Percentiles rank a stretch among this genome's conserved stretches.
phyloP scores from a whole-genome alignment of 2,888 invertebrate species.

The Cerastis rubricosa region DNA sequence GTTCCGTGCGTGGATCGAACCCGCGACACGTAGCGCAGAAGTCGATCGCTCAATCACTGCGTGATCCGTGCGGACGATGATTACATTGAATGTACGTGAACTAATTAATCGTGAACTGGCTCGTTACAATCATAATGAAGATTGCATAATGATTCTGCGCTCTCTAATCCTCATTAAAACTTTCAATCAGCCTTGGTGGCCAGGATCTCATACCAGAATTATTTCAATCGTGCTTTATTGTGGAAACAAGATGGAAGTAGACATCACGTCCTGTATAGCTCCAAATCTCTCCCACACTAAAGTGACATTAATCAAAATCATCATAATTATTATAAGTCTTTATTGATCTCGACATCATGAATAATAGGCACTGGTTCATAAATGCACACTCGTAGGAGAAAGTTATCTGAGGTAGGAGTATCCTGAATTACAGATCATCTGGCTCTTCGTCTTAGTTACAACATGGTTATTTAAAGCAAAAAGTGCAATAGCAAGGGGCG shows the following conservation, averaged over 20 bases:
- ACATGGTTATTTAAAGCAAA: too few relatives aligned
- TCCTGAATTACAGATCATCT: not conserved
- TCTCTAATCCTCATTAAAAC: not conserved
- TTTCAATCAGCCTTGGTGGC: not conserved
- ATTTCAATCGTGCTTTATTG: too few relatives aligned
- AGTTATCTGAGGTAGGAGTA: too few relatives aligned
- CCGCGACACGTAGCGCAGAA: too few relatives aligned
- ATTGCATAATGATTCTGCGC: not conserved
- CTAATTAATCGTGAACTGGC: conserved; percentile 2
- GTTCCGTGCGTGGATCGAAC: too few relatives aligned
- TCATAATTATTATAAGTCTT: not conserved
- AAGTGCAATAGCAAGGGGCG: too few relatives aligned
- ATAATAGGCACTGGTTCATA: too few relatives aligned
- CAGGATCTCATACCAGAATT: not conserved
- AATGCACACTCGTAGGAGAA: not conserved
- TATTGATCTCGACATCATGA: not conserved
- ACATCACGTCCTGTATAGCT: not conserved
- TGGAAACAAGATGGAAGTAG: not conserved
- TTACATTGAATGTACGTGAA: too few relatives aligned
- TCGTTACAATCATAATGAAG: not conserved
- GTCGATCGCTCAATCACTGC: too few relatives aligned
- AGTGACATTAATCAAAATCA: not conserved
- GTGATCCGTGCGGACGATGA: too few relatives aligned
- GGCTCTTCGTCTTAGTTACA: not conserved
- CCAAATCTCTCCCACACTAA: not conserved